These are phyloP conservation scores for Cyprinella venusta DNA, from an alignment of 2,797 vertebrate genomes.

Conservation along the genomic window DNA sequence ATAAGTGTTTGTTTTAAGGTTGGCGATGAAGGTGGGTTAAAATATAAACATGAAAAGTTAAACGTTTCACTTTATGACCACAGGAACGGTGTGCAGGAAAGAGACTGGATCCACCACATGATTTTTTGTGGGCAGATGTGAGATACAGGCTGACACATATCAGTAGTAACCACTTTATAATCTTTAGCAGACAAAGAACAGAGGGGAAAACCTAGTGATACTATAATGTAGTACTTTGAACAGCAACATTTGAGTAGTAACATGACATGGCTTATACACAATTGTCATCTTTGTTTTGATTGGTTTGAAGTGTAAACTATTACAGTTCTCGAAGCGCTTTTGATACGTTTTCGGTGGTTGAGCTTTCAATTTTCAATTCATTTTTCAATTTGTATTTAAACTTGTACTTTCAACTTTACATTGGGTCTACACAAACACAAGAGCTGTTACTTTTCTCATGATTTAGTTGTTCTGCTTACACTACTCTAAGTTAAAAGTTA, in stretches of 20 bases:
- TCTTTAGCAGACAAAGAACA: constrained; percentile 21
- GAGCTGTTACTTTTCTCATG: not conserved
- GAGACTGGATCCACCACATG: constrained; percentile 43
- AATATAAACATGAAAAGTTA: constrained; percentile 45
- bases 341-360: not conserved
- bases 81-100: constrained; percentile 19
- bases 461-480: not conserved
- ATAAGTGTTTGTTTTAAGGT: constrained; percentile 6
- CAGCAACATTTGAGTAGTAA: not conserved
- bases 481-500: no score
- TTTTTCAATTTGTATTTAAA: not conserved
- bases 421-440: not conserved
- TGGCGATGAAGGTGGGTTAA: not conserved
- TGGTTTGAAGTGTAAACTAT: not conserved
- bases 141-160: constrained; percentile 32
- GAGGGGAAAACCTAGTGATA: not conserved
- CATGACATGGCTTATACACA: not conserved
- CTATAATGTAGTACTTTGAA: constrained; percentile 6
- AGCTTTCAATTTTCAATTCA: not conserved
- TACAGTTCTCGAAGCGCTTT: not conserved
- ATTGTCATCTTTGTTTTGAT: not conserved
- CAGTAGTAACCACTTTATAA: constrained; percentile 31
- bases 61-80: constrained; percentile 21
- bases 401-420: no score
- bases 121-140: constrained; percentile 49